Percentiles rank a stretch among this genome's conserved stretches.
These are phyloP conservation scores for Prinia subflava DNA, from an alignment of 2,113 vertebrate genomes.

Conservation along the genomic window DNA sequence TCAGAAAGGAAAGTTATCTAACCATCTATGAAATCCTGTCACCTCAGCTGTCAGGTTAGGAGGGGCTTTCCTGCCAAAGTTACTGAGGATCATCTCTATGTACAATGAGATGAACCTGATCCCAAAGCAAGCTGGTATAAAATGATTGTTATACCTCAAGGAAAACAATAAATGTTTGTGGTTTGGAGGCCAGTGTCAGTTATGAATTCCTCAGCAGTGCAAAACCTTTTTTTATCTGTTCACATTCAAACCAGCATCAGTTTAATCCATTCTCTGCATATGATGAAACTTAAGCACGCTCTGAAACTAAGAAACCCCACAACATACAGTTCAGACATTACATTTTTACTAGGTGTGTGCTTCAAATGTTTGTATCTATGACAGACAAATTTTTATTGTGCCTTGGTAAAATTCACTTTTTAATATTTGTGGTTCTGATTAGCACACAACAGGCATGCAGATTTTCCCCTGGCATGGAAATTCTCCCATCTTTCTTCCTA, in stretches of 20 bases:
- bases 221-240: background rate
- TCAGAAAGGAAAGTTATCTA: background rate
- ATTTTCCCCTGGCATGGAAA: background rate
- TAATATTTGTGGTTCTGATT: background rate
- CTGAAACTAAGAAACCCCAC: background rate
- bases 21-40: background rate
- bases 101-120: background rate
- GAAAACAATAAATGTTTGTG: background rate
- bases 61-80: background rate
- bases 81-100: background rate
- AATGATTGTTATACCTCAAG: background rate
- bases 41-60: background rate
- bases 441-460: background rate
- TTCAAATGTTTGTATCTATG: background rate
- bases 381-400: background rate
- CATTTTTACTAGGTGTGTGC: background rate
- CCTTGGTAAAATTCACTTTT: background rate
- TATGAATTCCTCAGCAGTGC: background rate
- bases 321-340: rapidly evolving
- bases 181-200: background rate
- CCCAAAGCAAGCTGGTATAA: background rate
- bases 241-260: rapidly evolving
- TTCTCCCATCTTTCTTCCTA: background rate
- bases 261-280: background rate
- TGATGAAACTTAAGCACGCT: background rate